A percentile compares a stretch with the other conserved stretches of the same genome.
Conservation (phyloP, 2,797 vertebrate genomes). For the Phrynocephalus vlangalii region DNA sequence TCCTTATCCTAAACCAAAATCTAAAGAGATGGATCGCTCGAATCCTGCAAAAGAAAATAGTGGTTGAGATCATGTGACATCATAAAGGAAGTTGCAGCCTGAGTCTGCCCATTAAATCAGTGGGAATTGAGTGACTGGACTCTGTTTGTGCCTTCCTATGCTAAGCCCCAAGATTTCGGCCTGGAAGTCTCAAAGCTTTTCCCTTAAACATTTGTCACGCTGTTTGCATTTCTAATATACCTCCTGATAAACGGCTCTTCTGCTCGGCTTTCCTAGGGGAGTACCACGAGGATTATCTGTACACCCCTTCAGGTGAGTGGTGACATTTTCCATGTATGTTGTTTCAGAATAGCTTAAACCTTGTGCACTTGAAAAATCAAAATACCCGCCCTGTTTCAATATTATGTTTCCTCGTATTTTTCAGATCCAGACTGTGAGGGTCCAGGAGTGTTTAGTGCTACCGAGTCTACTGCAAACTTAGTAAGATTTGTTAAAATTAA, state of each 20-base stretch:
- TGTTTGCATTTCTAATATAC: not conserved
- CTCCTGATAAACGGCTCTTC: fast-evolving
- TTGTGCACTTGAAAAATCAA: conserved; percentile 5
- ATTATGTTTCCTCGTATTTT: conserved; percentile 54
- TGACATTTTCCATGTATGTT: not conserved
- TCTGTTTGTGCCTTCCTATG: not conserved
- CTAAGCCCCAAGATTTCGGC: not conserved
- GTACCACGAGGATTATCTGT: conserved; percentile 87
- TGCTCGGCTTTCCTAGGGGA: conserved; percentile 76
- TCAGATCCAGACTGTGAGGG: conserved; percentile 86
- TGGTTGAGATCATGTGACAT: not conserved
- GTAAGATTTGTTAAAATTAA: conserved; percentile 75
- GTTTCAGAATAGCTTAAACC: not conserved
- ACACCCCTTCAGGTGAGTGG: conserved; percentile 76
- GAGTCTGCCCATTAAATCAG: not conserved
- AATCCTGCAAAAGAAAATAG: not conserved
- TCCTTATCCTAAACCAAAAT: not conserved
- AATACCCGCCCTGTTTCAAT: not conserved
- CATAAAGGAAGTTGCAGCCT: not conserved
- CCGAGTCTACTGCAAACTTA: conserved; percentile 84
- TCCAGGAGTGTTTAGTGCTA: conserved; percentile 79
- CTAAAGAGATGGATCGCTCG: not conserved
- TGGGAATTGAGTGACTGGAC: not conserved
- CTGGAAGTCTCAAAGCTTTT: not conserved
- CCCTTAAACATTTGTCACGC: not conserved